Conservation (phyloP, 37 sponge, comb jelly and placozoan genomes). For the Theonella swinhoei region DNA sequence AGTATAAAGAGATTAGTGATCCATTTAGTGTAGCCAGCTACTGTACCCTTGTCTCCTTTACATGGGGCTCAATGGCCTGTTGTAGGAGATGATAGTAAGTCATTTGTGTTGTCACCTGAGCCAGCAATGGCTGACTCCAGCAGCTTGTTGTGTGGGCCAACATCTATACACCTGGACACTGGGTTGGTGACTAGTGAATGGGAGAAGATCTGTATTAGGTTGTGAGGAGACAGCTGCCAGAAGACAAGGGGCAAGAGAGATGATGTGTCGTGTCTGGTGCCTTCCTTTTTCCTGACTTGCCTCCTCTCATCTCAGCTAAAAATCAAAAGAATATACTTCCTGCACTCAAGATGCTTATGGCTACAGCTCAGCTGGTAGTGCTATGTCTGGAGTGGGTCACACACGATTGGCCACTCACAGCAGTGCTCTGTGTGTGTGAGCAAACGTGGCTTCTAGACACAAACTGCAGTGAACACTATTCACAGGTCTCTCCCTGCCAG, state of each 20-base stretch:
- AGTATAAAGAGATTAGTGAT: too few relatives aligned
- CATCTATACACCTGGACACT: neutral
- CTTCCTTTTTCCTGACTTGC: too few relatives aligned
- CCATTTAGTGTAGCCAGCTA: too few relatives aligned
- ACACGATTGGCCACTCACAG: neutral
- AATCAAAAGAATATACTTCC: too few relatives aligned
- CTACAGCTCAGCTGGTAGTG: neutral
- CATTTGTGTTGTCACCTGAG: neutral
- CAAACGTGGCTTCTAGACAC: too few relatives aligned
- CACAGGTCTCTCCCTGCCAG: too few relatives aligned
- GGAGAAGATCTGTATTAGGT: neutral
- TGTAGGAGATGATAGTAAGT: neutral
- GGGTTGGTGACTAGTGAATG: neutral
- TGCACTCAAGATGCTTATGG: neutral
- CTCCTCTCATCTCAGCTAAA: too few relatives aligned
- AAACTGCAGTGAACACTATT: too few relatives aligned
- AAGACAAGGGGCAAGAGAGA: too few relatives aligned
- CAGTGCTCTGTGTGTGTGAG: neutral
- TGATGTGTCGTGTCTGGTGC: too few relatives aligned
- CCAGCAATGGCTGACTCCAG: slow-evolving; percentile 11
- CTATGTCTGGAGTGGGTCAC: neutral
- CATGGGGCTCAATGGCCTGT: neutral
- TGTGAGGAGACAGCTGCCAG: neutral
- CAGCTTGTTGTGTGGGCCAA: neutral
- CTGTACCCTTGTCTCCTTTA: too few relatives aligned